Conservation (phyloP, 2,113 vertebrate species). For the Camelus bactrianus region DNA sequence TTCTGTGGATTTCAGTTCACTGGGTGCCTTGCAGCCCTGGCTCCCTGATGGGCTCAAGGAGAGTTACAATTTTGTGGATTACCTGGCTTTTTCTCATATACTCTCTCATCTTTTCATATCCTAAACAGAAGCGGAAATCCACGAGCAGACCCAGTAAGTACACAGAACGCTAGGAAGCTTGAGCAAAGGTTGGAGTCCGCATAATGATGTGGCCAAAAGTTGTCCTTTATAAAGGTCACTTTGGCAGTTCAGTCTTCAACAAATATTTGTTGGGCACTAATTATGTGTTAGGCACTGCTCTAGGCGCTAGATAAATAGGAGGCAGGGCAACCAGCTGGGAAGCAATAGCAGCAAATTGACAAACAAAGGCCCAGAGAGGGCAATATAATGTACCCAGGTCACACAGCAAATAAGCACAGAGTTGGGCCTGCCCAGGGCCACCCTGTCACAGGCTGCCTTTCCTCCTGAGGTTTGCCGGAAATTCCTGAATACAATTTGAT, state of each 20-base stretch:
- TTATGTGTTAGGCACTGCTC: not conserved
- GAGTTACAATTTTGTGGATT: constrained; percentile 33
- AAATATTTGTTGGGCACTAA: constrained; percentile 25
- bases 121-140: constrained; percentile 63
- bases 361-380: not conserved
- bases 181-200: constrained; percentile 62
- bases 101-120: not conserved
- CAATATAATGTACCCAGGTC: not conserved
- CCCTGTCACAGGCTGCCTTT: not conserved
- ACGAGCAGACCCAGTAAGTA: constrained; percentile 22
- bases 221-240: constrained; percentile 73
- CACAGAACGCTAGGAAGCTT: constrained; percentile 38
- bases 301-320: not conserved
- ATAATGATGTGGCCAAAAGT: constrained; percentile 31
- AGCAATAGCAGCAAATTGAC: not conserved
- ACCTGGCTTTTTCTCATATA: not conserved
- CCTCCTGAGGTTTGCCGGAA: constrained; percentile 18
- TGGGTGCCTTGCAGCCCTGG: not conserved
- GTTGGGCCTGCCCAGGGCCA: not conserved
- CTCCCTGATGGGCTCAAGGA: not conserved
- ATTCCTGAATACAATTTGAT: not conserved
- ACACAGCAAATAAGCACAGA: not conserved
- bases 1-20: not conserved
- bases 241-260: not conserved
- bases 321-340: not conserved